phyloP scores from a whole-genome alignment of 2,797 vertebrate species.

The Oreonectes daqikongensis region DNA sequence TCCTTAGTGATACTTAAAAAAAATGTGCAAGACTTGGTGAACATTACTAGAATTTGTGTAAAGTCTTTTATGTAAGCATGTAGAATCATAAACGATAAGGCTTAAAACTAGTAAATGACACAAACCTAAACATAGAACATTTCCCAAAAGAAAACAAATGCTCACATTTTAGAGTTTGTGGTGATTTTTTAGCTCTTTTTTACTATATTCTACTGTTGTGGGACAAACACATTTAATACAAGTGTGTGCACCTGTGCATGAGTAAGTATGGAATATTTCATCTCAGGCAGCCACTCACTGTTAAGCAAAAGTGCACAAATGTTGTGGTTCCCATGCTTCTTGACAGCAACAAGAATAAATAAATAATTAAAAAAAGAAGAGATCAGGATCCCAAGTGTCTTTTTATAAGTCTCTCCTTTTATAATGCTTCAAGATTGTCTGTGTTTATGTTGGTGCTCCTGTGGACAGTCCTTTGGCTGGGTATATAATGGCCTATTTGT shows the following conservation, averaged over 20 bases:
- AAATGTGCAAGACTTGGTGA: too few relatives aligned
- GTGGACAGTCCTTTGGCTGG: constrained; percentile 22
- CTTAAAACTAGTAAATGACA: constrained; percentile 25
- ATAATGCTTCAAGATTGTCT: constrained; percentile 38
- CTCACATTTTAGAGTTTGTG: constrained; percentile 7
- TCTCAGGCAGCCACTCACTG: constrained; percentile 22
- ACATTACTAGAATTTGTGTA: constrained; percentile 24
- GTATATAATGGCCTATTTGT: constrained; percentile 15
- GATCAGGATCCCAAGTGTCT: constrained; percentile 45
- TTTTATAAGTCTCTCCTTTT: constrained; percentile 45
- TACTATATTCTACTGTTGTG: constrained; percentile 13
- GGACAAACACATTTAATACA: constrained; percentile 15
- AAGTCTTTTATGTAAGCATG: constrained; percentile 27
- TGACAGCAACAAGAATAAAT: constrained; percentile 68
- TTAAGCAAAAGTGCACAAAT: constrained; percentile 46
- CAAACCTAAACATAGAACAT: constrained; percentile 22
- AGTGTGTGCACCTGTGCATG: constrained; percentile 26
- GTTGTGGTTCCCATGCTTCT: constrained; percentile 45
- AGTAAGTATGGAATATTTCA: constrained; percentile 30
- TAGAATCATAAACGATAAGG: constrained; percentile 17
- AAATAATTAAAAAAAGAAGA: constrained; percentile 70
- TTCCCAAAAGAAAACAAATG: background rate
- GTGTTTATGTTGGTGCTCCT: constrained; percentile 11
- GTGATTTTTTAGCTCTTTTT: constrained; percentile 18
- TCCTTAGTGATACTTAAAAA: constrained; percentile 28